phyloP scores from a whole-genome alignment of 2,888 invertebrate genomes.

The Melanotus villosus region DNA sequence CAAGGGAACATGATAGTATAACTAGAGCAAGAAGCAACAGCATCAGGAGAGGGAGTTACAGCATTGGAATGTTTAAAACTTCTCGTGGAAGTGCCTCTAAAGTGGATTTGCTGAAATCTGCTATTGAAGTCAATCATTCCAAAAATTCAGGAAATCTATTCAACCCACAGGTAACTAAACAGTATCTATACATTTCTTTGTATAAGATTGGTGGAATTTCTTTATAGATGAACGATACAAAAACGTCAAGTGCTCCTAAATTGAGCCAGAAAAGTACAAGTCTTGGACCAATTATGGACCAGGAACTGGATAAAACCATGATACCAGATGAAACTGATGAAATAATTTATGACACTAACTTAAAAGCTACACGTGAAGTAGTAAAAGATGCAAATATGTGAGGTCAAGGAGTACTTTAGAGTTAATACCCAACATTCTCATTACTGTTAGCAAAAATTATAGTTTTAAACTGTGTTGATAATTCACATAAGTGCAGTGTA shows the following conservation, averaged over 20 bases:
- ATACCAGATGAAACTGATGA: slow-evolving; percentile 57
- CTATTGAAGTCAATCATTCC: slow-evolving; percentile 76
- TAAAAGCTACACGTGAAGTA: slow-evolving; percentile 23
- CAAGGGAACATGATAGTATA: slow-evolving; percentile 49
- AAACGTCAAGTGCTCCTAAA: slow-evolving; percentile 52
- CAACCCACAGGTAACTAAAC: slow-evolving; percentile 48
- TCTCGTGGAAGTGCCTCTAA: slow-evolving; percentile 72
- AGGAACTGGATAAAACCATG: slow-evolving; percentile 47
- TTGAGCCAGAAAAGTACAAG: slow-evolving; percentile 49
- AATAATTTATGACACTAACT: slow-evolving; percentile 49
- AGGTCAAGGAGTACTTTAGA: no score
- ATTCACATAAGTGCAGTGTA: no score
- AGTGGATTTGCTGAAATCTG: slow-evolving; percentile 79
- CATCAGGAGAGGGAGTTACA: slow-evolving; percentile 72
- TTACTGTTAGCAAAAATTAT: no score
- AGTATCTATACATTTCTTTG: not conserved
- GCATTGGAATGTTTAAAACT: slow-evolving; percentile 69
- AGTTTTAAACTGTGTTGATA: no score
- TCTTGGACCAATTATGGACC: slow-evolving; percentile 47
- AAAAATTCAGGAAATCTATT: slow-evolving; percentile 51
- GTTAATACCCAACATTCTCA: no score
- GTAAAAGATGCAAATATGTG: not conserved
- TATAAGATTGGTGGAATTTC: not conserved
- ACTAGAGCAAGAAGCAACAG: slow-evolving; percentile 66
- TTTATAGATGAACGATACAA: slow-evolving; percentile 35